A percentile compares a stretch with the other conserved stretches of the same genome.
These are phyloP conservation scores for Melanophora roralis DNA, from an alignment of 2,888 invertebrate genomes.

Conservation along the genomic window DNA sequence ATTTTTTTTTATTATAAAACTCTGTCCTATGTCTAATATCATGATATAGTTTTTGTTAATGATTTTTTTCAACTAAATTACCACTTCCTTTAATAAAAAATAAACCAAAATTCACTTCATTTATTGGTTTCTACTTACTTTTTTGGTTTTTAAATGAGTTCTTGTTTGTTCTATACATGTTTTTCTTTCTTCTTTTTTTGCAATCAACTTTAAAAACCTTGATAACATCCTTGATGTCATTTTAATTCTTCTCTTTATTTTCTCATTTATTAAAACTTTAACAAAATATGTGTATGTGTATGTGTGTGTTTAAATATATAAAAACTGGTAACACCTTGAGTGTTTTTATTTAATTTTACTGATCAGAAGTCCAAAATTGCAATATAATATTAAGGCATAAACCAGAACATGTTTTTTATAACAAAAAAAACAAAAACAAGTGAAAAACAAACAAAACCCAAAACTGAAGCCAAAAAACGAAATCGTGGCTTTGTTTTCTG, in stretches of 20 bases:
- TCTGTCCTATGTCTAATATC: too few relatives aligned
- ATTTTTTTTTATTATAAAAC: too few relatives aligned
- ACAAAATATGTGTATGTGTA: not conserved
- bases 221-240: constrained; percentile 59
- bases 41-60: too few relatives aligned
- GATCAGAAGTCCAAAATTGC: constrained; percentile 41
- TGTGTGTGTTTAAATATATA: not conserved
- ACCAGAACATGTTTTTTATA: constrained; percentile 46
- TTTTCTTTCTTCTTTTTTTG: not conserved
- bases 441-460: not conserved
- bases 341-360: constrained; percentile 28
- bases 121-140: constrained; percentile 12
- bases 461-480: constrained; percentile 22
- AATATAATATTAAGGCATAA: constrained; percentile 16
- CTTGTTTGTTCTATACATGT: constrained; percentile 16
- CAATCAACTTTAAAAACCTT: constrained; percentile 50
- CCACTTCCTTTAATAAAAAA: constrained; percentile 6
- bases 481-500: constrained; percentile 32
- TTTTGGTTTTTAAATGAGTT: constrained; percentile 9
- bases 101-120: not conserved
- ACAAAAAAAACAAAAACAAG: not conserved
- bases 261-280: not conserved
- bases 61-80: too few relatives aligned
- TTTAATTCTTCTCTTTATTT: constrained; percentile 51
- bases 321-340: constrained; percentile 57